Percentiles rank a stretch among this genome's conserved stretches.
phyloP scores from a whole-genome alignment of 2,113 vertebrate genomes.

The Erythrocebus patas region DNA sequence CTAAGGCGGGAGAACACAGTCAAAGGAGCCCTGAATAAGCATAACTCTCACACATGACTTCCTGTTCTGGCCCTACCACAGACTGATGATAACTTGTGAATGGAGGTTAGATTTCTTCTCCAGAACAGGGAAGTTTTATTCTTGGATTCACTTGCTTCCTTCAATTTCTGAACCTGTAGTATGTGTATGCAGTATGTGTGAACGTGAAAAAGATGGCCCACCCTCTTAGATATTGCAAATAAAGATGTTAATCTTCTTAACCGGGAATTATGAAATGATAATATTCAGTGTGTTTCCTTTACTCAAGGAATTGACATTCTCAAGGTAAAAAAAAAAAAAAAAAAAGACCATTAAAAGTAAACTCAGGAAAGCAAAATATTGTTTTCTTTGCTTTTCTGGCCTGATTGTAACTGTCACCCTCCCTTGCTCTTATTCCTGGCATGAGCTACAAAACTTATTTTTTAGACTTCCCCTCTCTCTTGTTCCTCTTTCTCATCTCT shows the following conservation, averaged over 20 bases:
- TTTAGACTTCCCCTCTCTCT: not conserved
- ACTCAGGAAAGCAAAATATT: not conserved
- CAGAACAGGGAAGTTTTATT: not conserved
- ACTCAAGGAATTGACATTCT: not conserved
- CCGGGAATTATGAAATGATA: not conserved
- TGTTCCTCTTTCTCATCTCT: not conserved
- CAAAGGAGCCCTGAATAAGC: not conserved
- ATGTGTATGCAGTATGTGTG: not conserved
- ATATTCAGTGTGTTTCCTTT: not conserved
- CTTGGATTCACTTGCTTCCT: not conserved
- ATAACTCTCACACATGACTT: not conserved
- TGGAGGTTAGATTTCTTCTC: not conserved
- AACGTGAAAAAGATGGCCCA: not conserved
- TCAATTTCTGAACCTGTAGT: not conserved
- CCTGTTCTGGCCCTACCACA: not conserved
- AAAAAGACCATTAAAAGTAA: not conserved
- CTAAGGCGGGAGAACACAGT: not conserved
- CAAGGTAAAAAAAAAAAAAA: not conserved
- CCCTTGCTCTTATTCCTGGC: not conserved
- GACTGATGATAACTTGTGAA: not conserved
- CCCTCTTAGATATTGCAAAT: not conserved
- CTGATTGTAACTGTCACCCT: not conserved
- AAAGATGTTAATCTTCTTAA: not conserved
- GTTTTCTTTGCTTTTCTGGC: not conserved
- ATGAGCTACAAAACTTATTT: conserved; percentile 8